Percentiles rank a stretch among this genome's conserved stretches.
Conservation (phyloP, 1,140 invertebrate genomes). For the Drosophila setifemur region DNA sequence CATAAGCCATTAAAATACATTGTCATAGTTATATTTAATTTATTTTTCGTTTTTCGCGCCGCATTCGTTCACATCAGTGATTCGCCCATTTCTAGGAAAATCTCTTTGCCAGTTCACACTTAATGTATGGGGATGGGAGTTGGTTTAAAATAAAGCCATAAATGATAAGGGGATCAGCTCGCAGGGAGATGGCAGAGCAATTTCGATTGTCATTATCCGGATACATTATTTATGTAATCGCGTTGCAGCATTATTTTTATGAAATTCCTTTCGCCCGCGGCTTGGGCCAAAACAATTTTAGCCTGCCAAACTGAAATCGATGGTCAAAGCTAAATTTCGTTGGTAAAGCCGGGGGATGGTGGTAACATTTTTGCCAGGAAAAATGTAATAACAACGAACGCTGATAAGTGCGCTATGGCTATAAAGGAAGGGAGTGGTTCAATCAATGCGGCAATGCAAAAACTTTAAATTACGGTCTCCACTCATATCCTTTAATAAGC, state of each 20-base stretch:
- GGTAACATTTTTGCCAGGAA: conserved; percentile 17
- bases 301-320: conserved; percentile 38
- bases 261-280: conserved; percentile 26
- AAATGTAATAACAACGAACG: conserved; percentile 30
- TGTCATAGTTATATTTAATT: conserved; percentile 40
- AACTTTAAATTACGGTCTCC: conserved; percentile 37
- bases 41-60: not conserved
- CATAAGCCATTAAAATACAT: conserved; percentile 35
- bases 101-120: conserved; percentile 22
- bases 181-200: conserved; percentile 5
- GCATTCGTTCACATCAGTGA: not conserved
- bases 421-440: not conserved
- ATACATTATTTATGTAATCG: conserved; percentile 64
- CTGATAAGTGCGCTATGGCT: not conserved
- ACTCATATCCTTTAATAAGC: conserved; percentile 36
- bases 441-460: conserved; percentile 41
- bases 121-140: not conserved
- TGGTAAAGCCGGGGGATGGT: conserved; percentile 9
- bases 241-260: conserved; percentile 36
- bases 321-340: conserved; percentile 22
- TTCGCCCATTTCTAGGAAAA: conserved; percentile 12
- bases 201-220: conserved; percentile 47
- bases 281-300: conserved; percentile 35
- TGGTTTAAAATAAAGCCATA: conserved; percentile 32
- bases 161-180: conserved; percentile 5